Conservation (phyloP, 2,797 vertebrate genomes). For the Clarias laeviceps region DNA sequence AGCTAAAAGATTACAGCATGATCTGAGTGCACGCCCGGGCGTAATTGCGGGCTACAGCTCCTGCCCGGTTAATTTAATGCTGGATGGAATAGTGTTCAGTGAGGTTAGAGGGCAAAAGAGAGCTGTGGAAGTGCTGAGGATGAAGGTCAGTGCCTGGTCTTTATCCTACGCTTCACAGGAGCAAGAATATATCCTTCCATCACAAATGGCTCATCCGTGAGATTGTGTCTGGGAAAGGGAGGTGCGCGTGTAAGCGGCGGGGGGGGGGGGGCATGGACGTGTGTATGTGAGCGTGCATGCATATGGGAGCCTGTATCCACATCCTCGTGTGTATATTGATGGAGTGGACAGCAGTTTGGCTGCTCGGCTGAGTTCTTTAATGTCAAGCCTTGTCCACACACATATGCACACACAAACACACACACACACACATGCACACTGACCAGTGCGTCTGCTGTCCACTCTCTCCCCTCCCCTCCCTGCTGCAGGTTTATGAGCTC, state of each 20-base stretch:
- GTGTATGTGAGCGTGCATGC: slow-evolving; percentile 17
- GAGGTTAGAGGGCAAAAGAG: slow-evolving; percentile 29
- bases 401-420: slow-evolving; percentile 9
- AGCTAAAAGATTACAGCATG: slow-evolving; percentile 59
- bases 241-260: neutral
- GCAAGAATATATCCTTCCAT: slow-evolving; percentile 31
- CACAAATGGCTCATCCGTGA: slow-evolving; percentile 44
- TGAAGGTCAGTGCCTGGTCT: slow-evolving; percentile 36
- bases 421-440: slow-evolving; percentile 48
- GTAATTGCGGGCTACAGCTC: slow-evolving; percentile 65
- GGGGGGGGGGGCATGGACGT: neutral
- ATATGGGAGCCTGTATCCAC: slow-evolving; percentile 31
- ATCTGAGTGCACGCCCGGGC: slow-evolving; percentile 60
- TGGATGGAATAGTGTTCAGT: slow-evolving; percentile 51
- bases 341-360: slow-evolving; percentile 76
- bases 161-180: slow-evolving; percentile 37
- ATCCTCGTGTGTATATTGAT: slow-evolving; percentile 65
- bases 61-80: slow-evolving; percentile 62
- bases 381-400: slow-evolving; percentile 70
- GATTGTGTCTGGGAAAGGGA: slow-evolving; percentile 12
- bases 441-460: slow-evolving; percentile 78
- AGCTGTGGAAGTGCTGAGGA: slow-evolving; percentile 55
- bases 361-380: slow-evolving; percentile 74
- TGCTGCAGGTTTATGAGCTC: slow-evolving; percentile 82
- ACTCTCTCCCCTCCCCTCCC: slow-evolving; percentile 66